phyloP scores from a whole-genome alignment of 2,113 vertebrate genomes.

The Pluvianellus socialis region DNA sequence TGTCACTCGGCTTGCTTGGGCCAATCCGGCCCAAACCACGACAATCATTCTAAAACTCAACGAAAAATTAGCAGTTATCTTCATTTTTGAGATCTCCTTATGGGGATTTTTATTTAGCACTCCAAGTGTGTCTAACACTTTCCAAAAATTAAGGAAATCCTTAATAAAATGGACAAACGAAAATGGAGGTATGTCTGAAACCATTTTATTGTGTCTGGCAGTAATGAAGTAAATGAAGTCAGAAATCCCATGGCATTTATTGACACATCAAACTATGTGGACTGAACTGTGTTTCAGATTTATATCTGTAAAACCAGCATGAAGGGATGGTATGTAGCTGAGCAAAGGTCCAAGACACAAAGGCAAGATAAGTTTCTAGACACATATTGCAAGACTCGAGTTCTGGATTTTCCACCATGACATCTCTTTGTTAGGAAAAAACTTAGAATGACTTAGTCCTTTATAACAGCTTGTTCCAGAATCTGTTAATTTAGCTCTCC shows the following conservation, averaged over 20 bases:
- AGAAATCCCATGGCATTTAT: background rate
- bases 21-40: no score
- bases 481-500: background rate
- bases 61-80: background rate
- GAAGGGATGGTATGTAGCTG: background rate
- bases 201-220: background rate
- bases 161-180: background rate
- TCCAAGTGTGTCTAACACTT: background rate
- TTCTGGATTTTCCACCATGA: background rate
- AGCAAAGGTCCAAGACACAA: background rate
- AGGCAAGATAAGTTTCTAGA: background rate
- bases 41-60: background rate
- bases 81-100: background rate
- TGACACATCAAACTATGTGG: background rate
- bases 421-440: background rate
- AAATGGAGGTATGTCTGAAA: background rate
- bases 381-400: accelerated
- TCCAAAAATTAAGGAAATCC: background rate
- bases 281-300: background rate
- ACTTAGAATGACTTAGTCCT: background rate
- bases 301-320: background rate
- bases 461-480: background rate
- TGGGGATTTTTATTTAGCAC: background rate
- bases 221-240: background rate
- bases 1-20: no score